These are phyloP conservation scores for Oceanodroma tethys DNA, from an alignment of 2,113 vertebrate genomes.

Conservation along the genomic window DNA sequence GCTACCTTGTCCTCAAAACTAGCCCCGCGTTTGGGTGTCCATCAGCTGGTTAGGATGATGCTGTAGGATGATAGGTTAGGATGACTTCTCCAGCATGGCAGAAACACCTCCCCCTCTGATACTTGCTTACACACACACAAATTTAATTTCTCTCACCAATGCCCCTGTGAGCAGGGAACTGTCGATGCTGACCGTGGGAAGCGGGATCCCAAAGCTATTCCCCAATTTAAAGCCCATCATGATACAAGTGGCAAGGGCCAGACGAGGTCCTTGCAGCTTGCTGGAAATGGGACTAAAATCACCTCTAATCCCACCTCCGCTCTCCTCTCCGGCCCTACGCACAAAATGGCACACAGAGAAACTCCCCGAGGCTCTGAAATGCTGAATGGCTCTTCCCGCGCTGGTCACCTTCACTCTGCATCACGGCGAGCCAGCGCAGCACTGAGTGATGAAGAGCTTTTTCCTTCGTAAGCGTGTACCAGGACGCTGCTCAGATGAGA, in stretches of 20 bases:
- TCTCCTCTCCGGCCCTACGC: accelerated
- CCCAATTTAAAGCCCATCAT: neutral
- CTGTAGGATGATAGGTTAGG: neutral
- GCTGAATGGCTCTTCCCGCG: neutral
- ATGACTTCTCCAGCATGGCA: neutral
- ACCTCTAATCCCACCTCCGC: neutral
- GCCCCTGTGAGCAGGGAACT: neutral
- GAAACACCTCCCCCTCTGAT: neutral
- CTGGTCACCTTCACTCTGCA: neutral
- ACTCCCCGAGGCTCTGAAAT: neutral
- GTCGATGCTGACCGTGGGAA: neutral
- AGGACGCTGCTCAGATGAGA: neutral
- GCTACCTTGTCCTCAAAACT: neutral
- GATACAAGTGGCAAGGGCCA: neutral
- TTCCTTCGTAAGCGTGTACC: neutral
- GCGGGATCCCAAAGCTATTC: neutral
- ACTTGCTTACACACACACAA: neutral
- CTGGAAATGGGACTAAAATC: neutral
- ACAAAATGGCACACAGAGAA: neutral
- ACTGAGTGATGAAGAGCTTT: neutral
- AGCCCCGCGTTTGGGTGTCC: accelerated
- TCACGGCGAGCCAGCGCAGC: neutral
- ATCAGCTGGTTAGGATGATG: neutral
- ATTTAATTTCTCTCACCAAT: neutral
- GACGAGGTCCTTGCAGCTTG: neutral